Percentiles rank a stretch among this genome's conserved stretches.
These are phyloP conservation scores for Drosophila helvetica DNA, from an alignment of 2,888 invertebrate genomes.

Conservation along the genomic window DNA sequence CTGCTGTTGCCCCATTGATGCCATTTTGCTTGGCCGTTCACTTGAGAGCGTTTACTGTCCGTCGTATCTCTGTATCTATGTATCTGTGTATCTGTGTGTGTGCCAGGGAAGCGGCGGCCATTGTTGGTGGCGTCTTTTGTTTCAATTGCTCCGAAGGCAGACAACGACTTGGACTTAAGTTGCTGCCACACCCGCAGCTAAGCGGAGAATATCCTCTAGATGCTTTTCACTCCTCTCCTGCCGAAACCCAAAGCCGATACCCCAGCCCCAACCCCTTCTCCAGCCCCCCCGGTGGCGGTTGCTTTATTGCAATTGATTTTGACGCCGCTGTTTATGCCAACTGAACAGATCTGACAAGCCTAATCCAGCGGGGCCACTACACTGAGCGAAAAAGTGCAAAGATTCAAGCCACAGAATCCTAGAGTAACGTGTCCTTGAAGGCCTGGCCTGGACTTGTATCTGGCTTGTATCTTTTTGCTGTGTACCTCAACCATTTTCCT, in stretches of 20 bases:
- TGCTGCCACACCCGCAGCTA: conserved; percentile 42
- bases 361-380: conserved; percentile 60
- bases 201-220: conserved; percentile 26
- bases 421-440: neutral
- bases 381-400: neutral
- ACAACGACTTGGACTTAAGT: neutral
- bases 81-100: conserved; percentile 6
- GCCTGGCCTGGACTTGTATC: neutral
- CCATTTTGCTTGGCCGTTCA: conserved; percentile 74
- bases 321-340: conserved; percentile 72
- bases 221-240: too few relatives aligned
- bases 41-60: conserved; percentile 59
- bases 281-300: conserved; percentile 32
- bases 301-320: conserved; percentile 82
- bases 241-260: too few relatives aligned
- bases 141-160: conserved; percentile 71
- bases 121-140: conserved; percentile 72
- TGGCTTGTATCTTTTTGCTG: neutral
- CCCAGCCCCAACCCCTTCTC: neutral
- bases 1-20: conserved; percentile 16
- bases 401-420: neutral
- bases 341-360: conserved; percentile 62
- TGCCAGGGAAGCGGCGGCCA: conserved; percentile 12
- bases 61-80: conserved; percentile 25
- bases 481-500: conserved; percentile 1